Evolutionary conservation across 1,140 invertebrate genomes (phyloP).

Genomic region (Plutomurus gul): DNA sequence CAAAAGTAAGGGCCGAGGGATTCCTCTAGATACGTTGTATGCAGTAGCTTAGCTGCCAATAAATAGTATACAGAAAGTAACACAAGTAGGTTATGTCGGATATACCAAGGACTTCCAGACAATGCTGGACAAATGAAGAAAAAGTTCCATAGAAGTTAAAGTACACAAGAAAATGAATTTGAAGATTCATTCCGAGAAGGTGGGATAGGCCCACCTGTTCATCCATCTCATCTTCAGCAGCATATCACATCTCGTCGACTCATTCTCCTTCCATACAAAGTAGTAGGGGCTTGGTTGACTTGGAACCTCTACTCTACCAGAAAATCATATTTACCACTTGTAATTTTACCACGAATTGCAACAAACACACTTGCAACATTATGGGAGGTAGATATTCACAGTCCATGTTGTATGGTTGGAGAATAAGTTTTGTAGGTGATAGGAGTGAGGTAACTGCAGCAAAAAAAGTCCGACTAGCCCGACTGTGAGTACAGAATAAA

Average conservation of each 20-base stretch:
- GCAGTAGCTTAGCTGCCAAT: neutral
- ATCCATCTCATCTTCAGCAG: neutral
- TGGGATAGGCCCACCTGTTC: conserved; percentile 18
- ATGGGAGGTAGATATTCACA: neutral
- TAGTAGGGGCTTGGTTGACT: neutral
- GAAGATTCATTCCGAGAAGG: conserved; percentile 18
- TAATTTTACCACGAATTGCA: neutral
- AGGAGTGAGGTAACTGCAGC: neutral
- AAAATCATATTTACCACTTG: neutral
- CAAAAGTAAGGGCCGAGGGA: too few species aligned
- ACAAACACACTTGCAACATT: neutral
- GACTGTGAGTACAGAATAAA: neutral
- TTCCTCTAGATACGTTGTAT: neutral
- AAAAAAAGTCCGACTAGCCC: neutral
- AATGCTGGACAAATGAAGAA: neutral
- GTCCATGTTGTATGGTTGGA: too few species aligned
- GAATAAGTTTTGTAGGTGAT: neutral
- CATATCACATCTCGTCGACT: neutral
- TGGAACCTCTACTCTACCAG: neutral
- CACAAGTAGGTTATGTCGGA: too few species aligned
- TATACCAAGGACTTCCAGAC: too few species aligned
- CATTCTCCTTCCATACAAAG: neutral
- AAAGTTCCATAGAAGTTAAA: neutral
- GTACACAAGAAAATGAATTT: neutral
- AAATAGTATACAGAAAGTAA: too few species aligned